Conservation (phyloP, 2,797 vertebrate species). For the Macropus fuliginosus region DNA sequence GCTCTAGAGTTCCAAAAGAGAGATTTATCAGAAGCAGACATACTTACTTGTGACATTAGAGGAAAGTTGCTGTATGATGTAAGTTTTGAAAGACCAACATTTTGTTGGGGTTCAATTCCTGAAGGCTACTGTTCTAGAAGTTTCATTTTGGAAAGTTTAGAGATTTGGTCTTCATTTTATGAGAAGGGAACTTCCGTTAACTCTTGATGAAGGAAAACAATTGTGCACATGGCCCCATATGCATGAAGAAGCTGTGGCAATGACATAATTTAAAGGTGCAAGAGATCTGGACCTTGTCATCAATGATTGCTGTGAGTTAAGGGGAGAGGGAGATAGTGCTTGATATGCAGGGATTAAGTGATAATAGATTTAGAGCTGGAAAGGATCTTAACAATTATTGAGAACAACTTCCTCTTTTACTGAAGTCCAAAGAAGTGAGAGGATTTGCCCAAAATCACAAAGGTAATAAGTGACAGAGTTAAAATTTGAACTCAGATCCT, state of each 20-base stretch:
- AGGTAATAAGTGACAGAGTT: not conserved
- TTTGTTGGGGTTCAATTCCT: not conserved
- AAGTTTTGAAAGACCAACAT: not conserved
- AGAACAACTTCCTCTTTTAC: not conserved
- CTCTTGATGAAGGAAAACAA: not conserved
- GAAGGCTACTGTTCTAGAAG: not conserved
- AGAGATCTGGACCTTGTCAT: not conserved
- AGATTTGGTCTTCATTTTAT: not conserved
- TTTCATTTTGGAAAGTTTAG: not conserved
- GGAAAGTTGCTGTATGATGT: not conserved
- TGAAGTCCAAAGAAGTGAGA: not conserved
- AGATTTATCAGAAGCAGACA: not conserved
- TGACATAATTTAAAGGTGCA: not conserved
- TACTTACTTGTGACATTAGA: not conserved
- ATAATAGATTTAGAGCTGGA: not conserved
- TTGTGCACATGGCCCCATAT: not conserved
- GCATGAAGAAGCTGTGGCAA: not conserved
- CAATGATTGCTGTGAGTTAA: not conserved
- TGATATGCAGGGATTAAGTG: not conserved
- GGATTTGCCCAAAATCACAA: not conserved
- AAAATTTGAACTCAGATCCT: not conserved
- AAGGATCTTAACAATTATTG: not conserved
- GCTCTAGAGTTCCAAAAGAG: not conserved
- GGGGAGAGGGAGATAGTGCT: not conserved
- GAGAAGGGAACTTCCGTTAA: not conserved